Conservation (phyloP, 2,797 vertebrate species). For the Gymnoscopelus braueri region DNA sequence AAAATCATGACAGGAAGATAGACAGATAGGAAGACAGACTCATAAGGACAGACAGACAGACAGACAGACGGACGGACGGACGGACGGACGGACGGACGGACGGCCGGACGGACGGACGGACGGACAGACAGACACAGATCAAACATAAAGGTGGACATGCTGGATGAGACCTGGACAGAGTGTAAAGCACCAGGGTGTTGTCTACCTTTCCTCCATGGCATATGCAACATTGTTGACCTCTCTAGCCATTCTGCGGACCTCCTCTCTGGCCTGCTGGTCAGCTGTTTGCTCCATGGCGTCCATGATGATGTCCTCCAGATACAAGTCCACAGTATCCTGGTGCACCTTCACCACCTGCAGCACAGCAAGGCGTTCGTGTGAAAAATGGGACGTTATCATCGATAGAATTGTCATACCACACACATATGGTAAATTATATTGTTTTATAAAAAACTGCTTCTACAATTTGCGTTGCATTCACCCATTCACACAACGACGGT, state of each 20-base stretch:
- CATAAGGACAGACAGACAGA: no score
- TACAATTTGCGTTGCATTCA: no score
- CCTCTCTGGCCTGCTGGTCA: conserved; percentile 88
- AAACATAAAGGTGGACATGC: no score
- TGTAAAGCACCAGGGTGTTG: background rate
- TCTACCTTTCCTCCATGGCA: conserved; percentile 87
- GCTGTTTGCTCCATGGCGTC: conserved; percentile 79
- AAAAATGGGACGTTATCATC: no score
- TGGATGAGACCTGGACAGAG: background rate
- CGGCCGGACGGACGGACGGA: no score
- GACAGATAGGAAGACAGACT: background rate
- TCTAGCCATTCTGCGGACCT: conserved; percentile 84
- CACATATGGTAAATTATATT: no score
- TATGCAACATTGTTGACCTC: conserved; percentile 90
- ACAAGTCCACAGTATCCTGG: conserved; percentile 89
- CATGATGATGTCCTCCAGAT: conserved; percentile 91
- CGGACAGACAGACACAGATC: background rate
- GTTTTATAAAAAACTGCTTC: no score
- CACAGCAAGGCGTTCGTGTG: conserved; percentile 20
- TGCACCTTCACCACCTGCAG: conserved; percentile 89
- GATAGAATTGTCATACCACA: no score
- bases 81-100: no score
- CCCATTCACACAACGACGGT: no score
- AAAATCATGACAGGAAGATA: background rate
- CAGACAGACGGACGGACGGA: no score